phyloP scores from a whole-genome alignment of 2,888 invertebrate species.

The Drosophila paracracens region DNA sequence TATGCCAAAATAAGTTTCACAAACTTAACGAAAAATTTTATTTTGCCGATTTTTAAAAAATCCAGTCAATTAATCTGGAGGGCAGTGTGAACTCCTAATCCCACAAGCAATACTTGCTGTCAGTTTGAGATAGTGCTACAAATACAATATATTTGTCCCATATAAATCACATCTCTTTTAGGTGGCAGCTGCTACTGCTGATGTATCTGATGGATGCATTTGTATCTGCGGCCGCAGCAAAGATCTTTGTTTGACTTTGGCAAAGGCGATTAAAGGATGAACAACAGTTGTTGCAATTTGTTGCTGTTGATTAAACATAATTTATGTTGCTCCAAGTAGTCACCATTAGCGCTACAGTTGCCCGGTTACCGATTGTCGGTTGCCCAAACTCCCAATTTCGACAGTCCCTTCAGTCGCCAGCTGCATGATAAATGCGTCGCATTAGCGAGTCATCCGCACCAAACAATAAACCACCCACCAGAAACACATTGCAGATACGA shows the following conservation, averaged over 20 bases:
- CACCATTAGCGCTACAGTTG: constrained; percentile 65
- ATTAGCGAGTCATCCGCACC: constrained; percentile 61
- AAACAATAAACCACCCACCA: constrained; percentile 50
- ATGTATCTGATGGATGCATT: constrained; percentile 45
- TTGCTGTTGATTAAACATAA: constrained; percentile 66
- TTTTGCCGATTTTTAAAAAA: not conserved
- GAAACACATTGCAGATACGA: not conserved
- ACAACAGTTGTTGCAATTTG: constrained; percentile 17
- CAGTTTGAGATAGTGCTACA: not conserved
- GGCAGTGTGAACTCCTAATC: not conserved
- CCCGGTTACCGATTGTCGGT: constrained; percentile 3
- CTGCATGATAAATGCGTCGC: constrained; percentile 74
- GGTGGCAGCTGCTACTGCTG: constrained; percentile 8
- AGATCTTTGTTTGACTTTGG: constrained; percentile 35
- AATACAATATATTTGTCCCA: constrained; percentile 1
- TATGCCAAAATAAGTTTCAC: not conserved
- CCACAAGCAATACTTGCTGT: not conserved
- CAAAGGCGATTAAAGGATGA: constrained; percentile 59
- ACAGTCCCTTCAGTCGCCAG: constrained; percentile 29
- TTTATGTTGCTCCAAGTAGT: constrained; percentile 73
- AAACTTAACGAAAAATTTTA: not conserved
- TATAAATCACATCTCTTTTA: not conserved
- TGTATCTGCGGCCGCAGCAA: constrained; percentile 32
- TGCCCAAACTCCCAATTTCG: constrained; percentile 9
- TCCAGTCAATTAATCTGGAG: not conserved